Conservation (phyloP, 2,797 vertebrate genomes). For the Spinus pinus region DNA sequence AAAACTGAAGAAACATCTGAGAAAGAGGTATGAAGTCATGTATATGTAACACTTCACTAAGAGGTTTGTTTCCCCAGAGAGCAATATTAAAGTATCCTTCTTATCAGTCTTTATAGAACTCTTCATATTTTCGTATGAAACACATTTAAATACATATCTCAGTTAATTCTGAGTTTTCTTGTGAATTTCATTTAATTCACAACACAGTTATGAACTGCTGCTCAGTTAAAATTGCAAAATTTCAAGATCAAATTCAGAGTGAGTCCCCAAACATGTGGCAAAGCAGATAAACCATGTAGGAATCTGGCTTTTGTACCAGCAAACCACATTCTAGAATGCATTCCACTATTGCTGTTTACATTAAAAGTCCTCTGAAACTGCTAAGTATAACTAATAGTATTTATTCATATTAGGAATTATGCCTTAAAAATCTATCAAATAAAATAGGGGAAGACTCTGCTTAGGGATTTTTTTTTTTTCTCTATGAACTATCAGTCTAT, state of each 20-base stretch:
- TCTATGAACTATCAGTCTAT: neutral
- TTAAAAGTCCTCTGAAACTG: constrained; percentile 3
- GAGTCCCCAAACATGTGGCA: neutral
- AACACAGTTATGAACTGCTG: neutral
- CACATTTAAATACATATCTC: neutral
- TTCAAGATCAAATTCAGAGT: neutral
- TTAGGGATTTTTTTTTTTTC: neutral
- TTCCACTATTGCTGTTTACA: neutral
- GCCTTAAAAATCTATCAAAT: neutral
- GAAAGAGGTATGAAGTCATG: neutral
- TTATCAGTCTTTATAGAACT: neutral
- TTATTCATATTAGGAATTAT: neutral
- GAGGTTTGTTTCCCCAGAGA: neutral
- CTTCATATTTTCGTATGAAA: neutral
- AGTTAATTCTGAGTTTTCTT: neutral
- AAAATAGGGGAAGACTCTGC: neutral
- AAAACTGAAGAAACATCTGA: neutral
- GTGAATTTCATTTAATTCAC: neutral
- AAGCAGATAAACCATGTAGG: neutral
- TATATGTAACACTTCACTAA: neutral
- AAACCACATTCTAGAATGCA: neutral
- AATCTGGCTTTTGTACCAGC: neutral
- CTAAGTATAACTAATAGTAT: neutral
- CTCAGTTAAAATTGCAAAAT: neutral
- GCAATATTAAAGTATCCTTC: neutral